phyloP scores from a whole-genome alignment of 2,888 invertebrate genomes.

The Drosophila gaucha region DNA sequence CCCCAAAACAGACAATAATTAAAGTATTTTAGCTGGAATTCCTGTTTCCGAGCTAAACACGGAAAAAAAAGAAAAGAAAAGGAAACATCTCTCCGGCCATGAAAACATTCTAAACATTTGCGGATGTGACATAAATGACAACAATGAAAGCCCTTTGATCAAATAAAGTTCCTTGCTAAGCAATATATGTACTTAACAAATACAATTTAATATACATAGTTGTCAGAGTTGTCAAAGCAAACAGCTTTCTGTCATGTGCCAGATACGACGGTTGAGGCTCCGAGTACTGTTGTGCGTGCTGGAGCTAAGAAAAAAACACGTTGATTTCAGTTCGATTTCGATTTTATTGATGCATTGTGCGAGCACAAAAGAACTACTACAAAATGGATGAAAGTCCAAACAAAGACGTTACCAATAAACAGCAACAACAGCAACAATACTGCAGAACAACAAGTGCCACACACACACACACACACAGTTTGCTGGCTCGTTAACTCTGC shows the following conservation, averaged over 20 bases:
- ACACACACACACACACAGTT: slow-evolving; percentile 26
- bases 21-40: not conserved
- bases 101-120: not conserved
- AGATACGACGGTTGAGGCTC: not conserved
- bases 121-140: slow-evolving; percentile 1
- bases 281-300: slow-evolving; percentile 27
- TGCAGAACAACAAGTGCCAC: slow-evolving; percentile 32
- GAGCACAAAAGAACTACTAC: slow-evolving; percentile 25
- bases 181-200: not conserved
- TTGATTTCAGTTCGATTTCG: slow-evolving; percentile 21
- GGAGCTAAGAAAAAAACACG: slow-evolving; percentile 6
- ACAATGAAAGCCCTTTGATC: not conserved
- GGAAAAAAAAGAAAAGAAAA: not conserved
- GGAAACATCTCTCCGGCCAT: not conserved
- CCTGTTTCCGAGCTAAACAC: not conserved
- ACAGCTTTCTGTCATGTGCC: slow-evolving; percentile 23
- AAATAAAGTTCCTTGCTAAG: not conserved
- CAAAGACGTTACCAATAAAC: slow-evolving; percentile 48
- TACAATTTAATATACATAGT: slow-evolving; percentile 4
- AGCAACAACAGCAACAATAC: slow-evolving; percentile 27
- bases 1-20: too few species aligned
- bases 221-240: slow-evolving; percentile 7
- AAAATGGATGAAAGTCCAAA: slow-evolving; percentile 35
- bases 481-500: slow-evolving; percentile 54
- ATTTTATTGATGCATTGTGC: slow-evolving; percentile 33